phyloP scores from a whole-genome alignment of 2,888 invertebrate genomes.

The Sussaba pulchella region DNA sequence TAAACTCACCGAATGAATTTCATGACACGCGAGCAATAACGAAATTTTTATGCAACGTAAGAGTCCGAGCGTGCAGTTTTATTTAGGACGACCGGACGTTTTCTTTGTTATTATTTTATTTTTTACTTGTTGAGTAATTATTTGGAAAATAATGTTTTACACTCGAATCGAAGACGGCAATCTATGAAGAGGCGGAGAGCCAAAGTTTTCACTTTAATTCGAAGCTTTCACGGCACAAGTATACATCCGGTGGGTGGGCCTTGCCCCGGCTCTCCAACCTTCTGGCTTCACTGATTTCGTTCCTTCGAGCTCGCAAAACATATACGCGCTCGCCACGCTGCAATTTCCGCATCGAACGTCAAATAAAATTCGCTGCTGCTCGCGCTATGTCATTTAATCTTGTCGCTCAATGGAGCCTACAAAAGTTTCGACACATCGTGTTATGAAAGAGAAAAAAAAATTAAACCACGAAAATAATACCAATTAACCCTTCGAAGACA shows the following conservation, averaged over 20 bases:
- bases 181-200: conserved; percentile 33
- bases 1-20: too few species aligned
- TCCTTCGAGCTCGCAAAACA: conserved; percentile 50
- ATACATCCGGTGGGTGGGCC: conserved; percentile 62
- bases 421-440: background rate
- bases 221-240: conserved; percentile 59
- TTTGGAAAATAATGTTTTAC: conserved; percentile 9
- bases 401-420: background rate
- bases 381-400: background rate
- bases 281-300: conserved; percentile 62
- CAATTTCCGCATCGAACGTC: conserved; percentile 50
- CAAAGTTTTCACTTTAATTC: conserved; percentile 60
- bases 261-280: conserved; percentile 50
- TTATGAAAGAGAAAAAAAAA: background rate
- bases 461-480: background rate
- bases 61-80: background rate
- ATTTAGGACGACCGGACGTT: conserved; percentile 3
- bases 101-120: background rate
- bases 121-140: background rate
- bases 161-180: conserved; percentile 36
- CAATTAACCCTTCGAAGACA: background rate
- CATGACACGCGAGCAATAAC: too few species aligned
- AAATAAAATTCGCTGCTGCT: conserved; percentile 37
- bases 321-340: conserved; percentile 9
- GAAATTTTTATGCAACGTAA: background rate